phyloP scores from a whole-genome alignment of 2,888 invertebrate genomes.

The Helicoverpa assulta region DNA sequence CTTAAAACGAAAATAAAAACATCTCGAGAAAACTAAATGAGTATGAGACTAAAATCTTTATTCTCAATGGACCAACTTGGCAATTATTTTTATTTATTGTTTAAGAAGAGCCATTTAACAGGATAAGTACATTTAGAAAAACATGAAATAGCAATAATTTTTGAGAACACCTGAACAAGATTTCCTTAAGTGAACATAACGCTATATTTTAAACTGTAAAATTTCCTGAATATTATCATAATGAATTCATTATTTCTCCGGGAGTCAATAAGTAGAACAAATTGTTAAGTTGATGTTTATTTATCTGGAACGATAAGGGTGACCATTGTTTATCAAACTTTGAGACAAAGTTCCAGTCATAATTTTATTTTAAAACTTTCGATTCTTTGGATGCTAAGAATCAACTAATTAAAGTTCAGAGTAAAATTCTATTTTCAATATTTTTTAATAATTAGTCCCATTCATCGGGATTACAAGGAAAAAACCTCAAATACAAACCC shows the following conservation, averaged over 20 bases:
- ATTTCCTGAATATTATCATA: slow-evolving; percentile 4
- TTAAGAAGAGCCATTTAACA: not conserved
- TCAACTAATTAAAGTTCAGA: too few relatives aligned
- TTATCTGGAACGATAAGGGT: slow-evolving; percentile 17
- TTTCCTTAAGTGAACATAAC: not conserved
- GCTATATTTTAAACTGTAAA: slow-evolving; percentile 1
- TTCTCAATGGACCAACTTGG: too few relatives aligned
- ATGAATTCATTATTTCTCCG: slow-evolving; percentile 7
- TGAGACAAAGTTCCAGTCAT: not conserved
- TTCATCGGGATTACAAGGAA: too few relatives aligned
- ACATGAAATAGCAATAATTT: not conserved
- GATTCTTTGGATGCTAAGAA: too few relatives aligned
- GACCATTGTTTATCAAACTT: not conserved
- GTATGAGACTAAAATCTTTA: too few relatives aligned
- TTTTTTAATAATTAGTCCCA: too few relatives aligned
- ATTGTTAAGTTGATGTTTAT: slow-evolving; percentile 17
- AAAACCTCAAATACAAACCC: too few relatives aligned
- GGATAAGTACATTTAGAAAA: not conserved
- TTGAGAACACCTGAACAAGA: not conserved
- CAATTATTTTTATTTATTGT: too few relatives aligned
- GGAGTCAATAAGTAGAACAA: slow-evolving; percentile 32
- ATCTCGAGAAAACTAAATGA: too few relatives aligned
- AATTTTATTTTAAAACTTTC: too few relatives aligned
- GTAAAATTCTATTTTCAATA: too few relatives aligned
- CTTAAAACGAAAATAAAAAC: too few relatives aligned